Percentiles rank a stretch among this genome's conserved stretches.
Evolutionary conservation across 2,113 vertebrate species (phyloP).

Genomic region (Ceyx margarethae): DNA sequence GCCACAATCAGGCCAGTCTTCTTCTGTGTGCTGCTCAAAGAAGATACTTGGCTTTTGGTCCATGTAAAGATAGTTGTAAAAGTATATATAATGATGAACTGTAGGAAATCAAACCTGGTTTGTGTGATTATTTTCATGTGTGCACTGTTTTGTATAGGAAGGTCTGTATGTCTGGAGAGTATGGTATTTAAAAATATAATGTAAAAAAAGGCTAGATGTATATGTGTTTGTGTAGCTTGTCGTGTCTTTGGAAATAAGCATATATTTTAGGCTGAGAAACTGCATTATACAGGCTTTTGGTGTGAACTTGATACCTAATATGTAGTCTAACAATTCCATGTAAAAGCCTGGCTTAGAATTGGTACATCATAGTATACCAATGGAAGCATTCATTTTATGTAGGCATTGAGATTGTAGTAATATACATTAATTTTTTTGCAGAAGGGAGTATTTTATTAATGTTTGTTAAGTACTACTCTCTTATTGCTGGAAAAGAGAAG

Average conservation of each 20-base stretch:
- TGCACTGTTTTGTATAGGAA: not conserved
- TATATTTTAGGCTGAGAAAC: not conserved
- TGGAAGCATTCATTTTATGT: not conserved
- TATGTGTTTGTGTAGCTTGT: not conserved
- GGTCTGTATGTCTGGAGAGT: not conserved
- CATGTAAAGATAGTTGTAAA: not conserved
- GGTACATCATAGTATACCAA: not conserved
- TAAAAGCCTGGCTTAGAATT: not conserved
- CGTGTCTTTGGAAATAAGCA: not conserved
- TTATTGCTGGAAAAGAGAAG: not conserved
- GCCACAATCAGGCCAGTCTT: not conserved
- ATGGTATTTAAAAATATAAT: not conserved
- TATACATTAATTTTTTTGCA: not conserved
- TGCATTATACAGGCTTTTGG: not conserved
- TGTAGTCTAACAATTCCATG: not conserved
- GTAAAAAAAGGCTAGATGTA: not conserved
- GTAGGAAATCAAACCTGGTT: not conserved
- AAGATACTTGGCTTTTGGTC: not conserved
- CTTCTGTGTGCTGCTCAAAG: not conserved
- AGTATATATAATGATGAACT: not conserved
- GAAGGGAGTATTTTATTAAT: not conserved
- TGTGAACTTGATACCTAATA: not conserved
- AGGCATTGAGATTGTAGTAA: not conserved
- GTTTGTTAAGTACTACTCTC: conserved; percentile 8
- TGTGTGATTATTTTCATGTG: not conserved